Conservation (phyloP, 2,113 vertebrate species). For the Dicerorhinus sumatrensis region DNA sequence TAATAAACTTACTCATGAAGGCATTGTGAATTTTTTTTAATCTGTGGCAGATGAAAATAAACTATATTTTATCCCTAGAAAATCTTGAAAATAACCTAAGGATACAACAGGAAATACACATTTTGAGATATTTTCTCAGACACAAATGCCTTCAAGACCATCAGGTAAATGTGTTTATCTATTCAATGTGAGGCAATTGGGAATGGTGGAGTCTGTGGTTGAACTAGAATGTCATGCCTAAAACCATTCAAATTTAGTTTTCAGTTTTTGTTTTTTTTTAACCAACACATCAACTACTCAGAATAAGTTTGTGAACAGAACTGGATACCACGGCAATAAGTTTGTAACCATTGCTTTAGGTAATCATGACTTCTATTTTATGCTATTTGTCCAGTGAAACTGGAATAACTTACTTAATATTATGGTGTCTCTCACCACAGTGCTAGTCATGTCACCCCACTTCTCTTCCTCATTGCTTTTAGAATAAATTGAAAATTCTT, state of each 20-base stretch:
- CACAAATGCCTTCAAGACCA: not conserved
- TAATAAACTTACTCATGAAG: conserved; percentile 21
- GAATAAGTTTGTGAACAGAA: not conserved
- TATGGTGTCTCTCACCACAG: not conserved
- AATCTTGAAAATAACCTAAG: not conserved
- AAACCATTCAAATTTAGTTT: not conserved
- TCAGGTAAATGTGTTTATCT: not conserved
- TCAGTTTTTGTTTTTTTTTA: not conserved
- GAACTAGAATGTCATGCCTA: not conserved
- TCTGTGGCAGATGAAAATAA: not conserved
- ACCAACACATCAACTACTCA: not conserved
- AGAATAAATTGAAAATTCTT: not conserved
- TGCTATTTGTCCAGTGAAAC: not conserved
- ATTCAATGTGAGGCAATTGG: not conserved
- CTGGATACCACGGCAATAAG: not conserved
- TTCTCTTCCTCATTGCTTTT: not conserved
- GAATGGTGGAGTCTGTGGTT: not conserved
- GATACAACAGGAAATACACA: not conserved
- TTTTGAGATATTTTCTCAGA: not conserved
- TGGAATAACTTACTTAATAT: not conserved
- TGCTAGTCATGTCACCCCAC: not conserved
- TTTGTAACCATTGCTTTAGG: not conserved
- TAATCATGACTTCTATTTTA: not conserved
- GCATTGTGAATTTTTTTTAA: not conserved
- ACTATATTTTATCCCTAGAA: not conserved